phyloP scores from a whole-genome alignment of 1,140 invertebrate genomes.

The Venturia canescens region DNA sequence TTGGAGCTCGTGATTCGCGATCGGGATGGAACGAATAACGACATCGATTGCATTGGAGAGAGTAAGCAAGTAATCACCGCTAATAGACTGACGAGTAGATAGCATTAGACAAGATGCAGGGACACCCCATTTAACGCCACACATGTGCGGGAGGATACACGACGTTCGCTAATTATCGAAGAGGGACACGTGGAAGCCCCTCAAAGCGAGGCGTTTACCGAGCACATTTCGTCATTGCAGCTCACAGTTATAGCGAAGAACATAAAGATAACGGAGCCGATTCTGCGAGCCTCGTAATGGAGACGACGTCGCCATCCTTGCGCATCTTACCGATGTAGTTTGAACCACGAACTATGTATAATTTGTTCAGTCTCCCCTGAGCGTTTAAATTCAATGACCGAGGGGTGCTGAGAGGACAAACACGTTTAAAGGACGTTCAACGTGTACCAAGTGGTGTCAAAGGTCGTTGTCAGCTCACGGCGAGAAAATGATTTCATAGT shows the following conservation, averaged over 20 bases:
- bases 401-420: not conserved
- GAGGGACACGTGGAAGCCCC: not conserved
- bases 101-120: constrained; percentile 22
- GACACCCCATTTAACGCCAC: not conserved
- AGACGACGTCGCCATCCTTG: not conserved
- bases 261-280: constrained; percentile 12
- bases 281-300: not conserved
- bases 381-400: not conserved
- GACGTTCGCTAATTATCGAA: constrained; percentile 30
- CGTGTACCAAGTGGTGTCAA: constrained; percentile 2
- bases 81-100: constrained; percentile 23
- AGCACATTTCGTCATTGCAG: not conserved
- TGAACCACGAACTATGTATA: not conserved
- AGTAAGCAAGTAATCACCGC: constrained; percentile 12
- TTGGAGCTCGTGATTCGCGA: not conserved
- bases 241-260: constrained; percentile 4
- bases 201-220: not conserved
- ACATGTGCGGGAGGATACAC: not conserved
- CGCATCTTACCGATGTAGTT: not conserved
- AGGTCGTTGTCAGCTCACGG: constrained; percentile 2
- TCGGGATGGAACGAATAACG: constrained; percentile 2
- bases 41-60: constrained; percentile 30
- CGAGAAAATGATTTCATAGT: not conserved
- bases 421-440: constrained; percentile 9
- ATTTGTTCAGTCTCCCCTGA: not conserved